Base-by-base conservation (phyloP, 1,140 invertebrate genomes). In the Megathymus violae region DNA sequence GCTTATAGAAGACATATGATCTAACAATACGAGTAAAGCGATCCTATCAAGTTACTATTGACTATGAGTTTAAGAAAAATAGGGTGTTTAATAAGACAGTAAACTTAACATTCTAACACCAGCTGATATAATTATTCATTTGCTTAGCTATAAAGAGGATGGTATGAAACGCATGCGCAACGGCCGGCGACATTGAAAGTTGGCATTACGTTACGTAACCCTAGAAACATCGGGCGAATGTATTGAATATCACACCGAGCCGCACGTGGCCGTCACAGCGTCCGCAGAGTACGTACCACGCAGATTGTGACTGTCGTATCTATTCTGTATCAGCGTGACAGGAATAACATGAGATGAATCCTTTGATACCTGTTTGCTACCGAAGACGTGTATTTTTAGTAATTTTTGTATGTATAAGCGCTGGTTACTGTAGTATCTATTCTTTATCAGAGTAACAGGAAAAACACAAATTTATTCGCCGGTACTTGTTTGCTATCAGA, bases 181-280 rank as follows among this genome's bases (percentile, higher is more conserved):
- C 63, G 59, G 52, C 48, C 56, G 43, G 61, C 76, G 85, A 82
- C 87, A 89, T 89, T 89, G 86, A 88, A 89, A 88, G 86, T 88
- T 71, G 78, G 86, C 80, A 79, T 89, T 80, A 73, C 60, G 44
- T 89, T 89, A 86, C 86, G 86, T 86, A 86, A 89, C 67, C 64
- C 74, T 82, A 89, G 81, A 81, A 71, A 74, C 75, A 68, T 69
- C 72, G 70, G 74, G 72, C 74, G 62, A 68, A 63, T 52, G 84
- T 76, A 84, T 87, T 70, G 74, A 78, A 79, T 87, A 74, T 85
- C 84, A 81, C 60, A 72, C 76, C 70, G 60, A 62, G 69, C 62
- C 74, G 78, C 86, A 88, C 85, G 85, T 86, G 83, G 76, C 54
- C 60, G 44, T 52, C 64, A 68, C 63, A 46, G 44, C 36, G 31